Base-by-base conservation (phyloP, 2,888 invertebrate species). In the Nymphalis polychloros region DNA sequence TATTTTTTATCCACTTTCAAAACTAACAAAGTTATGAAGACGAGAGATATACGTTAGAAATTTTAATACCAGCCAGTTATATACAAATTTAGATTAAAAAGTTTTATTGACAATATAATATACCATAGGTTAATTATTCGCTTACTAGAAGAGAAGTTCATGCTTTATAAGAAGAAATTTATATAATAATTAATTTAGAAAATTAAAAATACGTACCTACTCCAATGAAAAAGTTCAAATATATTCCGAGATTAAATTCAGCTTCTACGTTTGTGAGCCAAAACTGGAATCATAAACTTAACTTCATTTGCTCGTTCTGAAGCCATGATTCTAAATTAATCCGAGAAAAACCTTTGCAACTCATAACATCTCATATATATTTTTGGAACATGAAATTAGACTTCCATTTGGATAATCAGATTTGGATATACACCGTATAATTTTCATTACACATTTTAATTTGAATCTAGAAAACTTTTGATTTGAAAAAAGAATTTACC, bases 281-380 rank as follows among this genome's bases (percentile, higher is more conserved):
- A 64, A 69, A 64, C 35, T 52, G 64, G 48, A 59, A 49, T 46
- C 65, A 66, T 69, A 71, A 69, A 73, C 67, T 75, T 69, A 65
- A 67, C 64, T 74, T 73, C 69, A 67, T 73, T 70, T 72, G 72
- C 66, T 71, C 67, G 60, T 64, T 70, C 59, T 72, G 71, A 71
- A 72, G 67, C 75, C 60, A 53, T 57, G 63, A 70, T 63, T 63
- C 67, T 62, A 73, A 75, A 77, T 78, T 74, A 78, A 78, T 75
- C 75, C 59, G 48, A 16, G 20, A 31, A 23, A 68, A 69, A 71
- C 59, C 61, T 61, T 63, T 61, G 31, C 67, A 55, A 46, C n/a
- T 50, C 46, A 60, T 53, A 31, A 31, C 27, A 23, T 8, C 41
- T 50, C 46, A 50, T 41, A 46, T 60, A 41, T 41, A 41, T 41